phyloP scores from a whole-genome alignment of 1,140 invertebrate genomes.

The Centruroides vittatus region DNA sequence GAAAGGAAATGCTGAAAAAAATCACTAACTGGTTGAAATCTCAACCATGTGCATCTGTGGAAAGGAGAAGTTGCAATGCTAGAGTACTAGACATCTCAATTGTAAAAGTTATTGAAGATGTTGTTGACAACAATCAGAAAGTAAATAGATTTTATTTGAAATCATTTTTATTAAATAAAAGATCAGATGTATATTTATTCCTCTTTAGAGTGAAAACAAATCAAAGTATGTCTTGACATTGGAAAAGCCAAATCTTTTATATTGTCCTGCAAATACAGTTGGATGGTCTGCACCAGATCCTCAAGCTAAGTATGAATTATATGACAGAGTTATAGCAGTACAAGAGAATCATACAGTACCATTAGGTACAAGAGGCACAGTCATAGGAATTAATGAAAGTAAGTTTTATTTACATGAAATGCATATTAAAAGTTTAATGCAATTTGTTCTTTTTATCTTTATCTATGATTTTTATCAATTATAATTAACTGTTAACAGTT shows the following conservation, averaged over 20 bases:
- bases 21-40: constrained; percentile 53
- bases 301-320: constrained; percentile 45
- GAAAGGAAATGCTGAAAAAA: constrained; percentile 35
- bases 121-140: constrained; percentile 9
- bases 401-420: neutral
- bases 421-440: neutral
- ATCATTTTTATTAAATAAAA: too few species aligned
- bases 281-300: constrained; percentile 46
- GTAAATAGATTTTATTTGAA: too few species aligned
- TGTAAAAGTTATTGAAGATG: constrained; percentile 43
- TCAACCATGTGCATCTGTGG: constrained; percentile 42
- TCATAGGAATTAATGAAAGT: constrained; percentile 42
- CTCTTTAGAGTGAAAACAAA: too few species aligned
- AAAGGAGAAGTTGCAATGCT: constrained; percentile 46
- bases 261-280: constrained; percentile 30
- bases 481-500: too few species aligned
- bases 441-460: neutral
- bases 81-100: constrained; percentile 51
- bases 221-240: constrained; percentile 41
- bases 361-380: constrained; percentile 60
- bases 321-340: constrained; percentile 70
- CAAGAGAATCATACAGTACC: constrained; percentile 58
- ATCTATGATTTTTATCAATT: too few species aligned
- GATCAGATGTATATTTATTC: neutral
- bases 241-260: constrained; percentile 62